A percentile compares a stretch with the other conserved stretches of the same genome.
These are phyloP conservation scores for Heliconius ethilla DNA, from an alignment of 2,888 invertebrate species.

Conservation along the genomic window DNA sequence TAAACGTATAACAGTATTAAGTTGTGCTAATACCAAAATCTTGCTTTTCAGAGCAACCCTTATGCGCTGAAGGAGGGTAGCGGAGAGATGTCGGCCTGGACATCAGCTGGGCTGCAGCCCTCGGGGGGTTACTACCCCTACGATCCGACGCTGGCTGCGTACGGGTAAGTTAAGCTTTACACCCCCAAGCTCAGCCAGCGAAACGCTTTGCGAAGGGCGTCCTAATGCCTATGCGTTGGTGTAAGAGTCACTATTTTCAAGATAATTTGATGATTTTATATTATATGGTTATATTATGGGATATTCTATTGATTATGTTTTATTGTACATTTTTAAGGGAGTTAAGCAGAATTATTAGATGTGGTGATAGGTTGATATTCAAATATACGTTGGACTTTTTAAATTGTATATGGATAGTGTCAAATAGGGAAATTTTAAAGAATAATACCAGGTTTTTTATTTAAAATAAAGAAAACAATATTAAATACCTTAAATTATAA, in stretches of 20 bases:
- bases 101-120: constrained; percentile 93
- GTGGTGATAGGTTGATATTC: not conserved
- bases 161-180: constrained; percentile 87
- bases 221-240: constrained; percentile 64
- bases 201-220: constrained; percentile 77
- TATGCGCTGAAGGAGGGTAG: constrained; percentile 93
- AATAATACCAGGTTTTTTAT: not conserved
- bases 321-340: not conserved
- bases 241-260: constrained; percentile 59
- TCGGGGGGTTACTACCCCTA: constrained; percentile 96
- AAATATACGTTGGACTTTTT: not conserved
- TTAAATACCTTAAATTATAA: not conserved
- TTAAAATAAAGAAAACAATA: not conserved
- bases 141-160: constrained; percentile 95
- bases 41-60: constrained; percentile 91
- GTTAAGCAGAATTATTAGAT: not conserved
- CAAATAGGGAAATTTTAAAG: not conserved
- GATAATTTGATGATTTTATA: not conserved
- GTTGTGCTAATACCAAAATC: constrained; percentile 32
- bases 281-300: not conserved
- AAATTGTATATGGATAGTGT: not conserved
- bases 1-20: constrained; percentile 28
- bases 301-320: not conserved
- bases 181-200: constrained; percentile 11
- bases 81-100: constrained; percentile 95